Conservation (phyloP, 2,888 invertebrate genomes). For the Eristalis tenax region DNA sequence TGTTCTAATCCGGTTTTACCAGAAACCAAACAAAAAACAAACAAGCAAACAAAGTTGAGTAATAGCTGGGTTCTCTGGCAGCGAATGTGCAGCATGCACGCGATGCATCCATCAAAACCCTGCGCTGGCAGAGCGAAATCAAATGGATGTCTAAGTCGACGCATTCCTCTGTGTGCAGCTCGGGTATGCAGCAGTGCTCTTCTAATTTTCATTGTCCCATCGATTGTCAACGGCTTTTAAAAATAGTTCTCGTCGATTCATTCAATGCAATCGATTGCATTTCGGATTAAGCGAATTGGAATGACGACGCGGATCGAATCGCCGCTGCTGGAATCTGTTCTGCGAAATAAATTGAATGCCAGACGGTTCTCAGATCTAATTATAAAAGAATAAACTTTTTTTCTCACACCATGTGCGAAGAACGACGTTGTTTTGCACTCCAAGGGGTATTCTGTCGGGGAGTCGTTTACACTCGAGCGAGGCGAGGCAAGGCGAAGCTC, state of each 20-base stretch:
- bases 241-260: constrained; percentile 59
- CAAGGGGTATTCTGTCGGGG: constrained; percentile 11
- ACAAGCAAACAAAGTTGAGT: background rate
- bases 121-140: constrained; percentile 4
- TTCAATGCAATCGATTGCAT: constrained; percentile 57
- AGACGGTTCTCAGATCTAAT: background rate
- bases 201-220: constrained; percentile 49
- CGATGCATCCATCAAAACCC: constrained; percentile 32
- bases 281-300: constrained; percentile 28
- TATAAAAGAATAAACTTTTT: background rate
- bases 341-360: background rate
- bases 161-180: constrained; percentile 11
- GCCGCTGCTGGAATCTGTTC: background rate
- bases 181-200: constrained; percentile 7
- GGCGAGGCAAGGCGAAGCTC: constrained; percentile 1
- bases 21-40: constrained; percentile 1
- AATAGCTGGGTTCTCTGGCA: constrained; percentile 1
- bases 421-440: background rate
- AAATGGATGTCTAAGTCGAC: background rate
- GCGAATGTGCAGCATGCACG: constrained; percentile 20
- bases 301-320: background rate
- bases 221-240: constrained; percentile 61
- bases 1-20: constrained; percentile 18
- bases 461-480: constrained; percentile 16
- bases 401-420: background rate